These are phyloP conservation scores for Xylocopa sonorina DNA, from an alignment of 1,140 invertebrate species.

Conservation along the genomic window DNA sequence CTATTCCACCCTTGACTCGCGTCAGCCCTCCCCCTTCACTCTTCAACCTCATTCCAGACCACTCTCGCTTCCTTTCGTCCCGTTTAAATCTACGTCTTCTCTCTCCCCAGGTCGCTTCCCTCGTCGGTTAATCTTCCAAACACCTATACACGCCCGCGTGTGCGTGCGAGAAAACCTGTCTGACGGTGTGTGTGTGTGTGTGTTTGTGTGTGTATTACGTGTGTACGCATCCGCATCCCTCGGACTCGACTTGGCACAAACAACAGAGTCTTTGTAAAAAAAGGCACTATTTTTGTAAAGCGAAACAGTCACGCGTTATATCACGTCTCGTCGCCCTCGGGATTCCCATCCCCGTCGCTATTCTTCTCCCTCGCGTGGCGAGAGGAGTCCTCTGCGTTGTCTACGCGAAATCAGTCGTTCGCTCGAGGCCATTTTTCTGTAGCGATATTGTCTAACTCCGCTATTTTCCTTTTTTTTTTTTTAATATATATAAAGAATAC, in stretches of 20 bases:
- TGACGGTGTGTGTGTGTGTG: background rate
- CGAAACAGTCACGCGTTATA: constrained; percentile 61
- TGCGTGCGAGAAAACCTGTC: background rate
- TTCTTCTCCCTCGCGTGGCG: background rate
- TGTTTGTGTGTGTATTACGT: constrained; percentile 16
- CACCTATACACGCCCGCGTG: too few species aligned
- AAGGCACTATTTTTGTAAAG: constrained; percentile 70
- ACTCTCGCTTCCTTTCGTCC: background rate
- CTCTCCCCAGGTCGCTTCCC: background rate
- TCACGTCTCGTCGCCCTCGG: constrained; percentile 24
- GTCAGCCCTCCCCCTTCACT: background rate
- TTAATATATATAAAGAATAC: too few species aligned
- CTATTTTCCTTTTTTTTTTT: background rate
- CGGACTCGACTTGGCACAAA: constrained; percentile 68
- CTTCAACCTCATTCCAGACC: background rate
- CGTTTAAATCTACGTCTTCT: constrained; percentile 7
- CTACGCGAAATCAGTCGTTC: background rate
- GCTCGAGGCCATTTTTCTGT: background rate
- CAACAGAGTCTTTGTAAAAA: constrained; percentile 69
- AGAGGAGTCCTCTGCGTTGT: background rate
- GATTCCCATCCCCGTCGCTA: background rate
- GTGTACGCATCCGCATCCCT: constrained; percentile 45
- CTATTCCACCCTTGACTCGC: constrained; percentile 36
- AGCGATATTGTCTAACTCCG: too few species aligned
- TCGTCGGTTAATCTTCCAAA: background rate